Conservation (phyloP, 2,797 vertebrate species). For the Otolemur crassicaudatus region DNA sequence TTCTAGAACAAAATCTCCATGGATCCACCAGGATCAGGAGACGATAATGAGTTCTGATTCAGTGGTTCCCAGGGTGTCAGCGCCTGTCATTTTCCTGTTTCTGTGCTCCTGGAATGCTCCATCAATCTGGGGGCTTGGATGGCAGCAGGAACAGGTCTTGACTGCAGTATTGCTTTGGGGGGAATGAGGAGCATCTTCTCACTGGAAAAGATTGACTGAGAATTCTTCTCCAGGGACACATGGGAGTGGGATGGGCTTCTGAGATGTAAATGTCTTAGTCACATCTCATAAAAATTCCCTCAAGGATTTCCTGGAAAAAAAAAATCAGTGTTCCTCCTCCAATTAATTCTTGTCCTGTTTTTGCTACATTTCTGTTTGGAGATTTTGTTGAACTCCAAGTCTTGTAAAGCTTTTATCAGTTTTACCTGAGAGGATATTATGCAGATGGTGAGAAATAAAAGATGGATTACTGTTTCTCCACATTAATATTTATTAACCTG, state of each 20-base stretch:
- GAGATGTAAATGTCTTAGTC: background rate
- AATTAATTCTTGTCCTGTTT: background rate
- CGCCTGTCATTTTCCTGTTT: background rate
- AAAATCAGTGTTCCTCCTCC: background rate
- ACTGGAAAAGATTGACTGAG: rapidly evolving
- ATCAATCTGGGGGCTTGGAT: too few species aligned
- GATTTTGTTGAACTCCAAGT: background rate
- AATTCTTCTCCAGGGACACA: background rate
- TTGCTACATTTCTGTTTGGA: background rate
- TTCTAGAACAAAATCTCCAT: background rate
- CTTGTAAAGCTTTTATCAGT: conserved; percentile 11
- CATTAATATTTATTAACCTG: conserved; percentile 68
- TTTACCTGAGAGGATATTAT: conserved; percentile 55
- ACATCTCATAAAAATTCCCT: background rate
- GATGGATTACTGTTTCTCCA: conserved; percentile 53
- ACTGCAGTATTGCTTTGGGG: too few species aligned
- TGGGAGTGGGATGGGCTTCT: background rate
- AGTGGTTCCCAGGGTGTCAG: background rate
- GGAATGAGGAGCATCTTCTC: rapidly evolving
- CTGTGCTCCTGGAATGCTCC: background rate
- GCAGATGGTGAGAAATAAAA: conserved; percentile 63
- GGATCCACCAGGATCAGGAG: background rate
- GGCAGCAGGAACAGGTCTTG: rapidly evolving
- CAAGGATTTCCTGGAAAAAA: background rate
- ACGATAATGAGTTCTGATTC: background rate